These are phyloP conservation scores for Catocala sponsa DNA, from an alignment of 2,888 invertebrate species.

Conservation along the genomic window DNA sequence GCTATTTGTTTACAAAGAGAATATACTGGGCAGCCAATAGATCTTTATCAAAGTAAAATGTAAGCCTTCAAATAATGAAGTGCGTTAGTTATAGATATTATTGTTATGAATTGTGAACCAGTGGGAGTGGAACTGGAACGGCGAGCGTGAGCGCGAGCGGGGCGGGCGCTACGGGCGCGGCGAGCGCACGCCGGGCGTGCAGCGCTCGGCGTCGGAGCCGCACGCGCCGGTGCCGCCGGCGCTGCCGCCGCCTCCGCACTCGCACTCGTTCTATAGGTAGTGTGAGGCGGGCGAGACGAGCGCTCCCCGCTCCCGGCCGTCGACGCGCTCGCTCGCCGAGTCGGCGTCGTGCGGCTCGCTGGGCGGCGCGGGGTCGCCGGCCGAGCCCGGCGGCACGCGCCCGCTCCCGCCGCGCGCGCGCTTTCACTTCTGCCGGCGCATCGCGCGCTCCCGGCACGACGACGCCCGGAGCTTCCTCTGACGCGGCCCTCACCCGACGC, in stretches of 20 bases:
- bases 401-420: slow-evolving; percentile 67
- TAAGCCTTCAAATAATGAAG: no score
- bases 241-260: slow-evolving; percentile 85
- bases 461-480: slow-evolving; percentile 79
- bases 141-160: slow-evolving; percentile 62
- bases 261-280: slow-evolving; percentile 87
- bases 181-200: slow-evolving; percentile 85
- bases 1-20: no score
- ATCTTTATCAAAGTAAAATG: no score
- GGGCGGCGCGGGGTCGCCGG: slow-evolving; percentile 59
- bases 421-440: slow-evolving; percentile 82
- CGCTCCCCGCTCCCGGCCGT: slow-evolving; percentile 78
- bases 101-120: slow-evolving; percentile 46
- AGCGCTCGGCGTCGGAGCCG: slow-evolving; percentile 89
- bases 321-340: slow-evolving; percentile 85
- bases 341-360: slow-evolving; percentile 82
- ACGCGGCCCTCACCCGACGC: slow-evolving; percentile 70
- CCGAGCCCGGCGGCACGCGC: slow-evolving; percentile 57
- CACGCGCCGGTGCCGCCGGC: slow-evolving; percentile 86
- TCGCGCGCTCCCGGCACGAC: slow-evolving; percentile 73
- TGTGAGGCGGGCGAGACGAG: slow-evolving; percentile 86
- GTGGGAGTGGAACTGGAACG: slow-evolving; percentile 84
- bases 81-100: not conserved
- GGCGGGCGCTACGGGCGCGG: slow-evolving; percentile 61
- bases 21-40: no score